These are phyloP conservation scores for Tympanuchus pallidicinctus DNA, from an alignment of 2,113 vertebrate species.

Conservation along the genomic window DNA sequence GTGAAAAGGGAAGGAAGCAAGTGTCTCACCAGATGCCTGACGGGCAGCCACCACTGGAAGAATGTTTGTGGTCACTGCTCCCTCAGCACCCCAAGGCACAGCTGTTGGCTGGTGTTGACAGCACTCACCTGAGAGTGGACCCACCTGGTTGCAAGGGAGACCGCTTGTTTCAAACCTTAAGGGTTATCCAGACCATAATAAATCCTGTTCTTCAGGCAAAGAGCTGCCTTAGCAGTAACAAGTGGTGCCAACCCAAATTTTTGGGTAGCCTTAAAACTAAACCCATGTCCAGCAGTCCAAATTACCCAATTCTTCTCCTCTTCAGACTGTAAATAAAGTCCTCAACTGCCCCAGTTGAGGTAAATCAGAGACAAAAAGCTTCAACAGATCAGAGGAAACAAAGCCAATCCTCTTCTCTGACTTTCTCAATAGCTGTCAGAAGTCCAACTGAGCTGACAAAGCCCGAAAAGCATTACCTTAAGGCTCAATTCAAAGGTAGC, in stretches of 20 bases:
- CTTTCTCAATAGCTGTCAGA: not conserved
- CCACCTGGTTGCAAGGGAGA: not conserved
- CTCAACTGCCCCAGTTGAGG: not conserved
- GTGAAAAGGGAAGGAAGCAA: not conserved
- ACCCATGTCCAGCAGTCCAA: not conserved
- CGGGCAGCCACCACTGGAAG: not conserved
- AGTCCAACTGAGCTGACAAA: not conserved
- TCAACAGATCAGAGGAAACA: not conserved
- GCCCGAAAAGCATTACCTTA: not conserved
- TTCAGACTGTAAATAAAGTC: not conserved
- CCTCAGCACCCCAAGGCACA: not conserved
- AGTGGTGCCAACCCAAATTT: not conserved
- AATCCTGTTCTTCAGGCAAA: not conserved
- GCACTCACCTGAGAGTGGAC: not conserved
- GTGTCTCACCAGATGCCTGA: not conserved
- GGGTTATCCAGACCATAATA: not conserved
- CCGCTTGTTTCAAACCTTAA: not conserved
- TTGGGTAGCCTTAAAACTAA: not conserved
- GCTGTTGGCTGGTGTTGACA: rapidly evolving
- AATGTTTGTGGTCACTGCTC: not conserved
- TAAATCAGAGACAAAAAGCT: not conserved
- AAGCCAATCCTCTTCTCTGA: not conserved
- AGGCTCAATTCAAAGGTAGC: not conserved
- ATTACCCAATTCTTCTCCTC: not conserved
- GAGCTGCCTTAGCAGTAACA: not conserved